A percentile compares a stretch with the other conserved stretches of the same genome.
phyloP scores from a whole-genome alignment of 2,797 vertebrate species.

The Lates japonicus region DNA sequence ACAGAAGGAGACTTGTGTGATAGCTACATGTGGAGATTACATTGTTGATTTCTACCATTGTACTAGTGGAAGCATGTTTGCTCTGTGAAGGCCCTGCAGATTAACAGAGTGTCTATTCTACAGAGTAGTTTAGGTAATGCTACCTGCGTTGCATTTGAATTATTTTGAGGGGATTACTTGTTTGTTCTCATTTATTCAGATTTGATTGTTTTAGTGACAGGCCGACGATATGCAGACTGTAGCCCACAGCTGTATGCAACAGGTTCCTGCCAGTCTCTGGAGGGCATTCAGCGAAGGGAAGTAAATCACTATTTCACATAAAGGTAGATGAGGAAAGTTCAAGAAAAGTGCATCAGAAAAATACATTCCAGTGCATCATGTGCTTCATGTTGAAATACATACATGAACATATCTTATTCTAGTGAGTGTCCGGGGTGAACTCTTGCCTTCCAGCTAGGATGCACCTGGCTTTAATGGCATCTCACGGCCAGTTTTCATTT shows the following conservation, averaged over 20 bases:
- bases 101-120: not conserved
- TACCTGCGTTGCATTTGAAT: not conserved
- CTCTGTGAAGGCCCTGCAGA: not conserved
- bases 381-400: not conserved
- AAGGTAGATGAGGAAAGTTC: conserved; percentile 12
- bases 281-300: not conserved
- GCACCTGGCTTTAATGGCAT: conserved; percentile 17
- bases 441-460: conserved; percentile 3
- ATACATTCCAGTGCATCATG: not conserved
- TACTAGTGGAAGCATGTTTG: not conserved
- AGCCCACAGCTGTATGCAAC: not conserved
- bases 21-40: too few species aligned
- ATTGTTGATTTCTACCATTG: not conserved
- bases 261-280: not conserved
- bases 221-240: not conserved
- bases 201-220: not conserved
- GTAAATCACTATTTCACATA: not conserved
- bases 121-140: not conserved
- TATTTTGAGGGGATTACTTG: not conserved
- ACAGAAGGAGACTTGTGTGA: not conserved
- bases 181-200: not conserved
- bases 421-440: not conserved
- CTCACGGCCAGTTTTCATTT: conserved; percentile 40
- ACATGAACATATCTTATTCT: not conserved
- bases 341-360: not conserved